A percentile compares a stretch with the other conserved stretches of the same genome.
Evolutionary conservation across 2,888 invertebrate species (phyloP).

Genomic region (Trisateles emortualis): DNA sequence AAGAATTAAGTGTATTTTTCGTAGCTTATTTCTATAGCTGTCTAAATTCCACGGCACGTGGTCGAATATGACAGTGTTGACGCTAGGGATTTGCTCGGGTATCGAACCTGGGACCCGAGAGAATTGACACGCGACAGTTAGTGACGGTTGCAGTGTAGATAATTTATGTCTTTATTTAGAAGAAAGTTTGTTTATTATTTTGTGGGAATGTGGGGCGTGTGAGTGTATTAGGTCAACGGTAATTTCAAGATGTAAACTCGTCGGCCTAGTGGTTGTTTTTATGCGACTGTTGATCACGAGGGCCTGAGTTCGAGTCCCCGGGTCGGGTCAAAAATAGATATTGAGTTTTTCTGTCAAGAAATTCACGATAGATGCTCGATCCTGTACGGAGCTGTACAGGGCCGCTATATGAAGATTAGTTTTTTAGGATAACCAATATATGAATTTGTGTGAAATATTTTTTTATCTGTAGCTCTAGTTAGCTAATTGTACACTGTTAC

Average conservation of each 20-base stretch:
- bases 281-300: too few relatives aligned
- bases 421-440: too few relatives aligned
- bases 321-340: too few relatives aligned
- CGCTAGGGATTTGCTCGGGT: slow-evolving; percentile 43
- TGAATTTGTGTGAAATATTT: too few relatives aligned
- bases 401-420: too few relatives aligned
- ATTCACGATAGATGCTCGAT: too few relatives aligned
- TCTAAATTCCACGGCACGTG: slow-evolving; percentile 34
- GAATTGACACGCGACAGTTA: slow-evolving; percentile 45
- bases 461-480: too few relatives aligned
- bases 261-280: not conserved
- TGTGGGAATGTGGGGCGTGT: slow-evolving; percentile 9
- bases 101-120: slow-evolving; percentile 47
- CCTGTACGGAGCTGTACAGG: too few relatives aligned
- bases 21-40: slow-evolving; percentile 4
- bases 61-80: slow-evolving; percentile 38
- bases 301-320: too few relatives aligned
- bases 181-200: slow-evolving; percentile 14
- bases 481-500: too few relatives aligned
- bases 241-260: not conserved
- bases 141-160: slow-evolving; percentile 24
- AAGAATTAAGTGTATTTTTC: not conserved
- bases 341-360: too few relatives aligned
- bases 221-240: not conserved
- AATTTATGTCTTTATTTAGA: slow-evolving; percentile 34